phyloP scores from a whole-genome alignment of 2,113 vertebrate species.

The Sorex fumeus region DNA sequence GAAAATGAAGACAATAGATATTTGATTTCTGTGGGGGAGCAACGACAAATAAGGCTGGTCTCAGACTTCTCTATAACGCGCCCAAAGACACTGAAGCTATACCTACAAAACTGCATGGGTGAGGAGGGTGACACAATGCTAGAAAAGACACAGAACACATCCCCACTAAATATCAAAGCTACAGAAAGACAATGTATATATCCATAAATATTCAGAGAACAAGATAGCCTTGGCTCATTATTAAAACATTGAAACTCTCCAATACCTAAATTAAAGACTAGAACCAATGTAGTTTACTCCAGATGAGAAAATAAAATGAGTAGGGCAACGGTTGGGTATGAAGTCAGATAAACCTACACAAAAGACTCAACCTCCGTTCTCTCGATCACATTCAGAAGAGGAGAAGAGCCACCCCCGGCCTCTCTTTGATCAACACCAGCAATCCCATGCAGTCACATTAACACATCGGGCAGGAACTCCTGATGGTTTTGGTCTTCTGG shows the following conservation, averaged over 20 bases:
- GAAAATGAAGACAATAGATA: constrained; percentile 12
- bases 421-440: too few relatives aligned
- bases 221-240: not conserved
- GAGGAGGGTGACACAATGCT: not conserved
- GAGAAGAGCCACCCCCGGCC: too few relatives aligned
- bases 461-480: not conserved
- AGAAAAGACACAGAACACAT: not conserved
- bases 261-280: not conserved
- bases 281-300: not conserved
- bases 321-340: not conserved
- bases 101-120: not conserved
- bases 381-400: too few relatives aligned
- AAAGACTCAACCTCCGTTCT: not conserved
- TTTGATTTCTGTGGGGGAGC: not conserved
- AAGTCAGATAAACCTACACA: not conserved
- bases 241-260: constrained; percentile 10
- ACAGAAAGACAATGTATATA: not conserved
- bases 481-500: not conserved
- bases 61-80: not conserved
- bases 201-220: not conserved
- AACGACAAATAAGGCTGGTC: not conserved
- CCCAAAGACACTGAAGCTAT: constrained; percentile 26
- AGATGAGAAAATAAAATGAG: constrained; percentile 7
- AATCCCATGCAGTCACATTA: accelerated
- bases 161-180: not conserved